phyloP scores from a whole-genome alignment of 2,888 invertebrate species.

The Scaptomyza polygonia region DNA sequence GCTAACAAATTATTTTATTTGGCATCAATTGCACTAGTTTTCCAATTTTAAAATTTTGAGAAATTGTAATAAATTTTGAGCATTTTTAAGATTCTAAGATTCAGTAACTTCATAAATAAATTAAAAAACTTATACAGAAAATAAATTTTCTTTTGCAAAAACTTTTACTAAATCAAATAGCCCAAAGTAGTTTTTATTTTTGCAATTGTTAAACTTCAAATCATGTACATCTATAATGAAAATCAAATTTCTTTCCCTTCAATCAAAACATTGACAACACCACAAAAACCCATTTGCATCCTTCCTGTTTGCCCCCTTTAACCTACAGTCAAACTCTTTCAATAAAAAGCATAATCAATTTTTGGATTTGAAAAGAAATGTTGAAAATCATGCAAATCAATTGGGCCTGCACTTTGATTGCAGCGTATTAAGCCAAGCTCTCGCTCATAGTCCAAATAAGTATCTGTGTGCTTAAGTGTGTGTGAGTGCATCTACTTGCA shows the following conservation, averaged over 20 bases:
- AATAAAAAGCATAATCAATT: constrained; percentile 37
- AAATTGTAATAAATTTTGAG: too few relatives aligned
- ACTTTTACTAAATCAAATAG: background rate
- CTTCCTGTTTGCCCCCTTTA: background rate
- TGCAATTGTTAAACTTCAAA: background rate
- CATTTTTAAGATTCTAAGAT: too few relatives aligned
- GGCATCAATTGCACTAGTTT: background rate
- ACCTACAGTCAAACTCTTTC: constrained; percentile 9
- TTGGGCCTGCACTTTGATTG: constrained; percentile 58
- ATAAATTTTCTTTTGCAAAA: too few relatives aligned
- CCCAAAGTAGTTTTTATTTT: background rate
- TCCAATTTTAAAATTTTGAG: too few relatives aligned
- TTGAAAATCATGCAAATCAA: constrained; percentile 74
- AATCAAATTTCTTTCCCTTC: constrained; percentile 6
- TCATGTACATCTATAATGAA: background rate
- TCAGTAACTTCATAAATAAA: too few relatives aligned
- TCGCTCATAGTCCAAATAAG: constrained; percentile 14
- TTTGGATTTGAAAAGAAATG: constrained; percentile 26
- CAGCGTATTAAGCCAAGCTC: constrained; percentile 43
- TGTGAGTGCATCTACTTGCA: constrained; percentile 32
- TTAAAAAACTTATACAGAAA: too few relatives aligned
- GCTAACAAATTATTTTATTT: background rate
- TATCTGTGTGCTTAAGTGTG: constrained; percentile 7
- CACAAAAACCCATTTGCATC: constrained; percentile 67
- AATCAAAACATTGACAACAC: constrained; percentile 35